phyloP scores from a whole-genome alignment of 2,888 invertebrate genomes.

The Clistopyga incitator region DNA sequence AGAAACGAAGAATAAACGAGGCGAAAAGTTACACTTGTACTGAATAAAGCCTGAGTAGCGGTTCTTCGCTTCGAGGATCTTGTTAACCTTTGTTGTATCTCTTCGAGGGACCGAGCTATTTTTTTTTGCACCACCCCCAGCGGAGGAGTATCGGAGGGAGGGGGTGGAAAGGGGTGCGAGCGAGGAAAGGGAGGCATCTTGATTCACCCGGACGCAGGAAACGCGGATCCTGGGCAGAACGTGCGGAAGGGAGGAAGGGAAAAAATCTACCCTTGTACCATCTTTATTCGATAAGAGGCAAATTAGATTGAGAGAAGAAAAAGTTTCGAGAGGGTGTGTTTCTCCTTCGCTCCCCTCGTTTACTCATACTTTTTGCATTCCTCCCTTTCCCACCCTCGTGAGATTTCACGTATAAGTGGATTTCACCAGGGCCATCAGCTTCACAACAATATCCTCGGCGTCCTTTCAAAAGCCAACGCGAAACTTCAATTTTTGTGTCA shows the following conservation, averaged over 20 bases:
- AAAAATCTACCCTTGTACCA: conserved; percentile 36
- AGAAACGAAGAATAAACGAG: neutral
- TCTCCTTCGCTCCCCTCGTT: conserved; percentile 18
- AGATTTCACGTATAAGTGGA: conserved; percentile 44
- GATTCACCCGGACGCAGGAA: conserved; percentile 2
- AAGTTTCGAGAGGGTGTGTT: conserved; percentile 58
- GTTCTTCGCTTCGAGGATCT: conserved; percentile 25
- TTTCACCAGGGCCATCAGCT: conserved; percentile 19
- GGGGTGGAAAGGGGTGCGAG: neutral
- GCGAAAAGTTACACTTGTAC: conserved; percentile 1
- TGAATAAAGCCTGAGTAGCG: neutral
- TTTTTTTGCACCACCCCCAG: conserved; percentile 13
- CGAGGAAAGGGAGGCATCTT: conserved; percentile 15
- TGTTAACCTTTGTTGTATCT: conserved; percentile 26
- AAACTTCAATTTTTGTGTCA: neutral
- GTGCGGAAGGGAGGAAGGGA: too few relatives aligned
- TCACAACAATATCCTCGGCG: neutral
- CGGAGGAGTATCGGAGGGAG: neutral
- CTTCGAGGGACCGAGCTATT: neutral
- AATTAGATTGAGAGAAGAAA: conserved; percentile 67
- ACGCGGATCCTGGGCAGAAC: neutral
- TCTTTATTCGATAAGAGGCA: conserved; percentile 66
- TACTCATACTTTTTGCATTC: neutral
- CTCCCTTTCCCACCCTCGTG: neutral
- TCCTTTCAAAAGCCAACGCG: too few relatives aligned